Conservation (phyloP, 1,140 invertebrate genomes). For the Octopus sinensis region DNA sequence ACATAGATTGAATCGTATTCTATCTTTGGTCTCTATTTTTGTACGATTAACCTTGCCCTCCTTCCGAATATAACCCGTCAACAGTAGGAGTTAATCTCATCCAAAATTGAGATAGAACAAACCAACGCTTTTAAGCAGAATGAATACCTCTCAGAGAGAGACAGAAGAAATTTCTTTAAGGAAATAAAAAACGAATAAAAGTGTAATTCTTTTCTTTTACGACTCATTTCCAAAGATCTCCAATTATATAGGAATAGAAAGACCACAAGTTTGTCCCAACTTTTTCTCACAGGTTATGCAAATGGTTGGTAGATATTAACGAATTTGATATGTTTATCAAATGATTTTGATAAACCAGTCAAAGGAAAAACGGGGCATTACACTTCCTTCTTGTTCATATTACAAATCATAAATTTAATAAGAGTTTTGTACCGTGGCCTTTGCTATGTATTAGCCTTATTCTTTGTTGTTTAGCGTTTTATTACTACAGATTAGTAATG, state of each 20-base stretch:
- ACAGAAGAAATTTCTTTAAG: background rate
- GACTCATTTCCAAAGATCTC: too few relatives aligned
- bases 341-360: background rate
- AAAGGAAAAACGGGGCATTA: background rate
- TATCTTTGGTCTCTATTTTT: background rate
- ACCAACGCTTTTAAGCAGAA: background rate
- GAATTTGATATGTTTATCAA: background rate
- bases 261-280: background rate
- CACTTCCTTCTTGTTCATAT: background rate
- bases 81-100: background rate
- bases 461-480: background rate
- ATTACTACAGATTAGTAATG: constrained; percentile 5
- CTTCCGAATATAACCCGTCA: background rate
- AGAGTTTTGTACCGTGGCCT: background rate
- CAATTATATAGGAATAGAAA: too few relatives aligned
- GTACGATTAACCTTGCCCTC: background rate
- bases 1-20: constrained; percentile 4
- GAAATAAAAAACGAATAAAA: too few relatives aligned
- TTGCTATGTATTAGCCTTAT: background rate
- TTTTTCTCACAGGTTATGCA: background rate
- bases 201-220: too few relatives aligned
- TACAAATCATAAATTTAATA: background rate
- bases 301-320: background rate
- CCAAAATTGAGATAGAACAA: background rate
- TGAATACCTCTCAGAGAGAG: background rate